Base-by-base conservation (phyloP, 2,797 vertebrate genomes). In the Eulemur rubriventer region DNA sequence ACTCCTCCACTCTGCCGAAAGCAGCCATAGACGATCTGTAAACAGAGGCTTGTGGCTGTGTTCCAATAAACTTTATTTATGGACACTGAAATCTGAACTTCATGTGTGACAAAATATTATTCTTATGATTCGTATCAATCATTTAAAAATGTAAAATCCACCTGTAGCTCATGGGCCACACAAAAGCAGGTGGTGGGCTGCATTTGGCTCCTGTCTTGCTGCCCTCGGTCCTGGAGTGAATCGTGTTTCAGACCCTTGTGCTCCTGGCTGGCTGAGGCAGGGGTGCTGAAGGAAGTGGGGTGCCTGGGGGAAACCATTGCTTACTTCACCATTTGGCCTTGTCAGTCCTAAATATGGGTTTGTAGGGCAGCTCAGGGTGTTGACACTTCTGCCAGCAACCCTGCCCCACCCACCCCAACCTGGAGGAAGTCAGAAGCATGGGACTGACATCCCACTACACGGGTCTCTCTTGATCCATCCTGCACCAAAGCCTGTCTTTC, bases 251-350 rank as follows among this genome's bases (percentile, higher is more conserved):
- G 84, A 82, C 30, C 22, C 38, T 67, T 11, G 9, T 86, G 30
- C 78, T 88, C 59, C 50, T 30, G 48, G 57, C 46, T 83, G 38
- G 33, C 59, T 93, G 46, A 41, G n/a, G 17, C 6, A 1, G 35
- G 24, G 61, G 52, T 89, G 22, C 50, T 80, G 84, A 76, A 87
- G 89, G 92, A 96, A 95, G 92, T 13, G 8, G 69, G 84, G 72
- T 78, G 4, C 43, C 55, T 57, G 82, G 24, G 50, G 88, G 93
- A 65, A 96, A 43, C 72, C 52, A 86, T 0, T 52, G 72, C 65
- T 97, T 72, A 80, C 70, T 69, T 93, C 76, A 92, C 72, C 46
- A 59, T 88, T 92, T 93, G 70, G 75, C 50, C 80, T 89, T 33
- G 67, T 65, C n/a, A 76, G 48, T 30, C 79, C 91, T 86, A 91